phyloP scores from a whole-genome alignment of 2,888 invertebrate species.

The Cabera pusaria region DNA sequence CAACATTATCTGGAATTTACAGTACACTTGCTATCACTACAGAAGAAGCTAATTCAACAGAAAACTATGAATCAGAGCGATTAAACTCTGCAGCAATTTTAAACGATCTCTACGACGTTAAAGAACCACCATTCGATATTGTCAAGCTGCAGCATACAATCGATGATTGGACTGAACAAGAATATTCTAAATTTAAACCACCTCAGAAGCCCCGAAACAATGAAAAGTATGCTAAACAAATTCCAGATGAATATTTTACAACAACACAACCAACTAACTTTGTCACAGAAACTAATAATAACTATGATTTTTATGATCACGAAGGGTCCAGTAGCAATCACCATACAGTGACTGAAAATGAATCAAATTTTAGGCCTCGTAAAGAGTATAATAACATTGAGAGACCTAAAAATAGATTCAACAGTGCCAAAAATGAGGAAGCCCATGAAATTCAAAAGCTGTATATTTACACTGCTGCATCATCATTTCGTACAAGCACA shows the following conservation, averaged over 20 bases:
- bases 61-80: slow-evolving; percentile 78
- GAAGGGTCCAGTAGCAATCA: slow-evolving; percentile 75
- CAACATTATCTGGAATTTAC: slow-evolving; percentile 48
- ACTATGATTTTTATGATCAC: slow-evolving; percentile 71
- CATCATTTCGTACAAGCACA: slow-evolving; percentile 62
- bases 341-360: slow-evolving; percentile 60
- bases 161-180: slow-evolving; percentile 92
- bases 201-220: slow-evolving; percentile 78
- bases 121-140: slow-evolving; percentile 86
- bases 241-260: slow-evolving; percentile 90
- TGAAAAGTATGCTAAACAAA: slow-evolving; percentile 87
- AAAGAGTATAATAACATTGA: slow-evolving; percentile 67
- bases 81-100: slow-evolving; percentile 62
- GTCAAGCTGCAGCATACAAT: slow-evolving; percentile 91
- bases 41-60: slow-evolving; percentile 51
- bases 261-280: slow-evolving; percentile 78
- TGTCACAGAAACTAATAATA: slow-evolving; percentile 54
- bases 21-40: slow-evolving; percentile 47
- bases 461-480: slow-evolving; percentile 69
- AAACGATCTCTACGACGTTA: slow-evolving; percentile 68
- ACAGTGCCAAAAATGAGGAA: slow-evolving; percentile 52
- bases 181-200: slow-evolving; percentile 82
- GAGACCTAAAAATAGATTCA: slow-evolving; percentile 50
- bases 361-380: slow-evolving; percentile 41
- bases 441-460: slow-evolving; percentile 55